phyloP scores from a whole-genome alignment of 2,797 vertebrate species.

The Pseudochirops cupreus region DNA sequence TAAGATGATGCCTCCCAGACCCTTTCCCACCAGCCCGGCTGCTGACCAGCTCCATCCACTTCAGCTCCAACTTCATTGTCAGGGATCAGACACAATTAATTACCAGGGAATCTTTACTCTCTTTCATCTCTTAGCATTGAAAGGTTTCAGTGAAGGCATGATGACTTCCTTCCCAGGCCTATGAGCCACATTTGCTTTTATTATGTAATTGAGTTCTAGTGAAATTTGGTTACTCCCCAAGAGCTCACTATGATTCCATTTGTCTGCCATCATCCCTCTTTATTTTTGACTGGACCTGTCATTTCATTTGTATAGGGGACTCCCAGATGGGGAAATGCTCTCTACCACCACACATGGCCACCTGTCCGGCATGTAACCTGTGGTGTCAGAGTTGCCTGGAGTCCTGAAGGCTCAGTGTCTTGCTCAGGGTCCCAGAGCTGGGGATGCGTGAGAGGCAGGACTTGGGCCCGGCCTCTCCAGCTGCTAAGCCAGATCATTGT shows the following conservation, averaged over 20 bases:
- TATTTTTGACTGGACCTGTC: background rate
- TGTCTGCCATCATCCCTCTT: background rate
- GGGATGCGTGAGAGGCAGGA: background rate
- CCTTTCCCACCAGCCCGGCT: background rate
- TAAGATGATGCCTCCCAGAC: background rate
- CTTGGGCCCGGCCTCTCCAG: too few relatives aligned
- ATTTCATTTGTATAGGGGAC: background rate
- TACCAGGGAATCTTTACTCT: constrained; percentile 3
- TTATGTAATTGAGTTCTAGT: constrained; percentile 67
- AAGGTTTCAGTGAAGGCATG: constrained; percentile 21
- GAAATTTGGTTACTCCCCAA: constrained; percentile 67
- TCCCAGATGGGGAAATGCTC: background rate
- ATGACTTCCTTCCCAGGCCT: background rate
- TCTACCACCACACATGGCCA: background rate
- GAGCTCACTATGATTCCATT: constrained; percentile 29
- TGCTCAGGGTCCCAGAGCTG: background rate
- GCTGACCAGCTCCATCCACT: background rate
- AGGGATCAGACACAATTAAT: background rate
- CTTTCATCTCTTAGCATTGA: background rate
- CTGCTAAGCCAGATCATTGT: background rate
- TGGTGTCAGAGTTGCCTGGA: background rate
- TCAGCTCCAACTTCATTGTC: background rate
- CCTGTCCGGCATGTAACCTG: background rate
- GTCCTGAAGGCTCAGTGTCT: background rate
- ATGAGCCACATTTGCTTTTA: constrained; percentile 30